A percentile compares a stretch with the other conserved stretches of the same genome.
Evolutionary conservation across 2,797 vertebrate genomes (phyloP).

Genomic region (Acanthurus lineatus): DNA sequence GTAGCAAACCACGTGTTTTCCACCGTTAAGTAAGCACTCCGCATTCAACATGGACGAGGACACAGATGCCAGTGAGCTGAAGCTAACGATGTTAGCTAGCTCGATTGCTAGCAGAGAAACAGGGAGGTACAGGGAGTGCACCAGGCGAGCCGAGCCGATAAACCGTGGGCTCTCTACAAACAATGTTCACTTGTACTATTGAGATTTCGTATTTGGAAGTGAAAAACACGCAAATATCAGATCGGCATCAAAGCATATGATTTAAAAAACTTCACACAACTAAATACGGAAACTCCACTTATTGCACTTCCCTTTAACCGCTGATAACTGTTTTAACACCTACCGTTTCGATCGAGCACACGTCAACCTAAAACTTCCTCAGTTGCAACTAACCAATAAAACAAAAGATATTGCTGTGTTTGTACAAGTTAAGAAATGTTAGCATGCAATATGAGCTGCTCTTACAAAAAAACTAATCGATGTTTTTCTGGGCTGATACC

Average conservation of each 20-base stretch:
- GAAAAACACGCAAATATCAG: background rate
- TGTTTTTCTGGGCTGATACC: conserved; percentile 58
- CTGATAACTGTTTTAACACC: conserved; percentile 13
- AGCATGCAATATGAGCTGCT: background rate
- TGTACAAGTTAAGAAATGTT: background rate
- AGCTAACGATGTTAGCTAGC: conserved; percentile 59
- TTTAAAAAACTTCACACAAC: conserved; percentile 11
- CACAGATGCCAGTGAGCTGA: conserved; percentile 8
- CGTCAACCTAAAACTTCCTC: conserved; percentile 37
- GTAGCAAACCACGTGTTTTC: conserved; percentile 77
- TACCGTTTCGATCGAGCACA: conserved; percentile 21
- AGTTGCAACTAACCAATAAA: background rate
- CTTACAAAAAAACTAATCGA: background rate
- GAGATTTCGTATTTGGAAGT: background rate
- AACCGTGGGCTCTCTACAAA: conserved; percentile 42
- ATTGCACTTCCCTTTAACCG: conserved; percentile 9
- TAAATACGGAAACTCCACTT: background rate
- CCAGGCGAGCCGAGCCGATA: conserved; percentile 13
- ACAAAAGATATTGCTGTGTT: background rate
- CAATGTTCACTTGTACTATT: background rate
- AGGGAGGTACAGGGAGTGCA: conserved; percentile 41
- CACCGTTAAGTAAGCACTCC: conserved; percentile 55
- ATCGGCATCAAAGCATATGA: accelerated
- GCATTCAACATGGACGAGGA: conserved; percentile 72
- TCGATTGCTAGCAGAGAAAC: conserved; percentile 40